These are phyloP conservation scores for Malacoctenus gilli DNA, from an alignment of 2,797 vertebrate species.

Conservation along the genomic window DNA sequence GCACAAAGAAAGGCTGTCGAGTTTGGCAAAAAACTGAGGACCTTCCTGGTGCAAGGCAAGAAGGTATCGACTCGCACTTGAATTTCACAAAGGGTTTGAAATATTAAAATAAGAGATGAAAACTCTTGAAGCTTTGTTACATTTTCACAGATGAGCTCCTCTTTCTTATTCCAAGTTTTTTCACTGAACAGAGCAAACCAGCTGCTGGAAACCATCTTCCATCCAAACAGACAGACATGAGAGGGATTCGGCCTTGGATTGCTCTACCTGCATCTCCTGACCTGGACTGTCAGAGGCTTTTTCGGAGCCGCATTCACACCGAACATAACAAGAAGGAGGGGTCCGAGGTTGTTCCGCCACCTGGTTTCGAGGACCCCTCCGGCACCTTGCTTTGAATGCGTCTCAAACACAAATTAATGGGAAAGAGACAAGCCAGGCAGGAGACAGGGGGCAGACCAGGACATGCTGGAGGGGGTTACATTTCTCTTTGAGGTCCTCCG, in stretches of 20 bases:
- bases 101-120: too few relatives aligned
- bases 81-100: too few relatives aligned
- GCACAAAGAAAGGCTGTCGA: too few relatives aligned
- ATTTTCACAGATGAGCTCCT: too few relatives aligned
- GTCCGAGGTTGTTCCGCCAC: slow-evolving; percentile 28
- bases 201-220: too few relatives aligned
- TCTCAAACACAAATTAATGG: slow-evolving; percentile 45
- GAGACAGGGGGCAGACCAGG: slow-evolving; percentile 19
- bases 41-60: too few relatives aligned
- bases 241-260: not conserved
- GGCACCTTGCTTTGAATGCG: slow-evolving; percentile 16
- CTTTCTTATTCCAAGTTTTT: not conserved
- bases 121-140: too few relatives aligned
- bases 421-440: slow-evolving; percentile 23
- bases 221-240: not conserved
- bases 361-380: slow-evolving; percentile 29
- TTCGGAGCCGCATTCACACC: not conserved
- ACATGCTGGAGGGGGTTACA: slow-evolving; percentile 39
- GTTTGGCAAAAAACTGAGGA: too few relatives aligned
- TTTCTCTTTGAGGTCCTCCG: slow-evolving; percentile 29
- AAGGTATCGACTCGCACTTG: too few relatives aligned
- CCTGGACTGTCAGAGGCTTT: not conserved
- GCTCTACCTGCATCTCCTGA: not conserved
- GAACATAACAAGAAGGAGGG: slow-evolving; percentile 22
- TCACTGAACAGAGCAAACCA: not conserved